Evolutionary conservation across 2,797 vertebrate species (phyloP).

Genomic region (Pogoniulus pusillus): DNA sequence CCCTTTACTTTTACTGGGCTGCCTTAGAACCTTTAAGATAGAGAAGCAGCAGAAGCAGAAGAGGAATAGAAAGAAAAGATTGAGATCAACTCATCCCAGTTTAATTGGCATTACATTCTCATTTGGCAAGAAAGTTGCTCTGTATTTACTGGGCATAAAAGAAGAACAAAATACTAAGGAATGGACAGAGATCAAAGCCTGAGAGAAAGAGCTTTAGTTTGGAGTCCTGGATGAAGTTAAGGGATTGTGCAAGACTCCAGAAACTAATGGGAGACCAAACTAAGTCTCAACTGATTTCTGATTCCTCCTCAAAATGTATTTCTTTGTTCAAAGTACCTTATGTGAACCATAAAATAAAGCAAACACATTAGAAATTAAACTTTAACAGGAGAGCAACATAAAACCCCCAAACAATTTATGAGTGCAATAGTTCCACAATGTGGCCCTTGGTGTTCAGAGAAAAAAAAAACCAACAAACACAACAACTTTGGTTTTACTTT

Average conservation of each 20-base stretch:
- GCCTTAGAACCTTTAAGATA: neutral
- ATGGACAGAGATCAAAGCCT: neutral
- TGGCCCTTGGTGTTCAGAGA: accelerated
- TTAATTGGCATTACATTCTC: neutral
- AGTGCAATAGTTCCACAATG: neutral
- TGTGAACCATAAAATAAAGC: neutral
- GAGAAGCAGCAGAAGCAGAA: neutral
- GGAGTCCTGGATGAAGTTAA: neutral
- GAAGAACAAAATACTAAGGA: neutral
- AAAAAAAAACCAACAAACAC: too few relatives aligned
- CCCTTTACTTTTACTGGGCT: neutral
- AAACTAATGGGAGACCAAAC: neutral
- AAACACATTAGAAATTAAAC: neutral
- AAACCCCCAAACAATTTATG: accelerated
- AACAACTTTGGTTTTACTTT: neutral
- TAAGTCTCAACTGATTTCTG: neutral
- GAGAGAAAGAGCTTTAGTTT: neutral
- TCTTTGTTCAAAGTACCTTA: neutral
- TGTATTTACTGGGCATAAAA: neutral
- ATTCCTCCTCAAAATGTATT: neutral
- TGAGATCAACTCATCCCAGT: neutral
- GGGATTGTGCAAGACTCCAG: neutral
- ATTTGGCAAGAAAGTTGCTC: neutral
- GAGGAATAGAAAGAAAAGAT: neutral
- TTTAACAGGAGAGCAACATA: neutral